Evolutionary conservation across 2,797 vertebrate genomes (phyloP).

Genomic region (Sebastes diploproa): DNA sequence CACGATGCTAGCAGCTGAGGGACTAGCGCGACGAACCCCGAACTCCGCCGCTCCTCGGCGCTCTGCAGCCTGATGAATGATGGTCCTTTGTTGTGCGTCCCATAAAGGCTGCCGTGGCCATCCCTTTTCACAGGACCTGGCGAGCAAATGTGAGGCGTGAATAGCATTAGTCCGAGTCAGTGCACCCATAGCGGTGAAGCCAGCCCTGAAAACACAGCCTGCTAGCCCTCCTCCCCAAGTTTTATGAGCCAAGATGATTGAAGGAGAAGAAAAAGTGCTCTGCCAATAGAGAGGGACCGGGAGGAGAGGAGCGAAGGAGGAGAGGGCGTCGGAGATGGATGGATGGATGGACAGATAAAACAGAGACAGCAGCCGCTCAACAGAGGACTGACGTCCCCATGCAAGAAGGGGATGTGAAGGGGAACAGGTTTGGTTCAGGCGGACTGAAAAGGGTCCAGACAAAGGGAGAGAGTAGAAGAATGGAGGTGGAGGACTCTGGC

Average conservation of each 20-base stretch:
- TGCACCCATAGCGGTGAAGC: constrained; percentile 80
- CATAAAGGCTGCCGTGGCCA: constrained; percentile 63
- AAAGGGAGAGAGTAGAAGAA: constrained; percentile 67
- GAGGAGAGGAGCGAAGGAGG: constrained; percentile 47
- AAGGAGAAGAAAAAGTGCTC: constrained; percentile 66
- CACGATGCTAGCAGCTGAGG: constrained; percentile 14
- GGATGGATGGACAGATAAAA: constrained; percentile 74
- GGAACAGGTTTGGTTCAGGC: constrained; percentile 76
- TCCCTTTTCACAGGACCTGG: constrained; percentile 73
- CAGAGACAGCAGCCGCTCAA: constrained; percentile 71
- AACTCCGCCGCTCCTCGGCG: constrained; percentile 34
- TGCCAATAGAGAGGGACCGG: constrained; percentile 42
- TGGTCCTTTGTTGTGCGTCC: constrained; percentile 69
- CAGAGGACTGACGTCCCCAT: constrained; percentile 70
- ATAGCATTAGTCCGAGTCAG: constrained; percentile 83
- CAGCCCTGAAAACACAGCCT: constrained; percentile 79
- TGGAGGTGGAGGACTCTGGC: constrained; percentile 74
- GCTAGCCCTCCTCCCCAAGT: constrained; percentile 69
- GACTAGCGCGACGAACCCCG: constrained; percentile 16
- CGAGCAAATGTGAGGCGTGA: constrained; percentile 77
- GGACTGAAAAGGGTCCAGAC: constrained; percentile 65
- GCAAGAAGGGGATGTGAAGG: constrained; percentile 70
- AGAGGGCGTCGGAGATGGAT: constrained; percentile 60
- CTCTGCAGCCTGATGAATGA: constrained; percentile 72
- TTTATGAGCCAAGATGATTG: constrained; percentile 80